These are phyloP conservation scores for Oenanthe oenanthe DNA, from an alignment of 2,113 vertebrate genomes.

Conservation along the genomic window DNA sequence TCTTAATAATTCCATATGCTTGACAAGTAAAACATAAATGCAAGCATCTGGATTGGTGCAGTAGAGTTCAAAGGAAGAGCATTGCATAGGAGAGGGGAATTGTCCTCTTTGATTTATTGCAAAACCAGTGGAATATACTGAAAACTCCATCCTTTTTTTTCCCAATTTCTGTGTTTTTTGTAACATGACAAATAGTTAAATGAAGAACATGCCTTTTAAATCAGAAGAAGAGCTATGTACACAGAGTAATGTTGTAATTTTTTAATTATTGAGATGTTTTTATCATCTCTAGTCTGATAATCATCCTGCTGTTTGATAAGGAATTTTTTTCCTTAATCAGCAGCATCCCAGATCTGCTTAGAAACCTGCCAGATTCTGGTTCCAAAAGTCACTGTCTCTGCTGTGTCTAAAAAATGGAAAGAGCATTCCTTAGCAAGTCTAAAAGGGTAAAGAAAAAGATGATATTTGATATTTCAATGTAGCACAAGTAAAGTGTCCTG, in stretches of 20 bases:
- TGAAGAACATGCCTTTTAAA: neutral
- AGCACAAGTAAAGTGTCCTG: neutral
- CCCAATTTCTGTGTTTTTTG: neutral
- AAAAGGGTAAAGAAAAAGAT: neutral
- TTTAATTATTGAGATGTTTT: neutral
- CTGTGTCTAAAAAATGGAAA: neutral
- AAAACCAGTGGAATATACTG: neutral
- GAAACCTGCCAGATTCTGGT: neutral
- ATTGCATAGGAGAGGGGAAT: neutral
- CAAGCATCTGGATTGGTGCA: neutral
- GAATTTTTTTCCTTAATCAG: neutral
- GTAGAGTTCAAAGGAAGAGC: conserved; percentile 15
- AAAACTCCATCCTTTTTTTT: neutral
- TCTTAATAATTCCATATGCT: conserved; percentile 31
- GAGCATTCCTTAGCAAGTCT: neutral
- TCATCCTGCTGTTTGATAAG: neutral
- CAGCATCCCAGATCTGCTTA: neutral
- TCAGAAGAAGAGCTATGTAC: accelerated
- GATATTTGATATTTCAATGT: neutral
- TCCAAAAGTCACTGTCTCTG: neutral
- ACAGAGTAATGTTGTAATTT: neutral
- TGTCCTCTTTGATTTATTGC: neutral
- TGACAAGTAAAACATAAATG: neutral
- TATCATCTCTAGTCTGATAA: neutral
- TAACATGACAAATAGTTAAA: neutral